Evolutionary conservation across 2,888 invertebrate species (phyloP).

Genomic region (Ichneumoninae sp.): DNA sequence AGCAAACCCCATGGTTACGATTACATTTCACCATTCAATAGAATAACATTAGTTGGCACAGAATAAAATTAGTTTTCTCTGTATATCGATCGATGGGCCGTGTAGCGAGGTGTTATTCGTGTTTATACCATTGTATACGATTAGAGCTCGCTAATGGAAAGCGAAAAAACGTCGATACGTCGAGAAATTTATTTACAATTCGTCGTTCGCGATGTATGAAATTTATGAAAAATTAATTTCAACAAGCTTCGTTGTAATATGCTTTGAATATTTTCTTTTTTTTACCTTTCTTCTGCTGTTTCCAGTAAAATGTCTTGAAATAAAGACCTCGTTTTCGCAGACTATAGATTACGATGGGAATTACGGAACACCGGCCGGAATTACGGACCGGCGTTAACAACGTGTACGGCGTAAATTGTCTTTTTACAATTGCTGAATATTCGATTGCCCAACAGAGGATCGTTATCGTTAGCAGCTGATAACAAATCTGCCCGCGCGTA

Average conservation of each 20-base stretch:
- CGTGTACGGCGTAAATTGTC: neutral
- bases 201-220: neutral
- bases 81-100: neutral
- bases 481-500: neutral
- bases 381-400: too few relatives aligned
- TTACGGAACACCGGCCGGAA: too few relatives aligned
- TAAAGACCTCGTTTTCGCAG: neutral
- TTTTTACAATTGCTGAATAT: neutral
- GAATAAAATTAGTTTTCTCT: conserved; percentile 2
- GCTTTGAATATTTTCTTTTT: neutral
- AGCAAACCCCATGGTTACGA: neutral
- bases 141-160: neutral
- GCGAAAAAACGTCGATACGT: neutral
- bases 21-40: conserved; percentile 3
- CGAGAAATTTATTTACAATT: neutral
- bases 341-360: neutral
- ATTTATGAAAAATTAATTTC: neutral
- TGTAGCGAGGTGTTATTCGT: neutral
- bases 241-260: neutral
- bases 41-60: too few relatives aligned
- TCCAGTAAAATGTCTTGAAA: neutral
- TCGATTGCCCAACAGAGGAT: neutral
- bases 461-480: neutral
- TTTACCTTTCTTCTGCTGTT: neutral
- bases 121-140: conserved; percentile 1